phyloP scores from a whole-genome alignment of 2,888 invertebrate genomes.

The Hirtodrosophila cameraria region DNA sequence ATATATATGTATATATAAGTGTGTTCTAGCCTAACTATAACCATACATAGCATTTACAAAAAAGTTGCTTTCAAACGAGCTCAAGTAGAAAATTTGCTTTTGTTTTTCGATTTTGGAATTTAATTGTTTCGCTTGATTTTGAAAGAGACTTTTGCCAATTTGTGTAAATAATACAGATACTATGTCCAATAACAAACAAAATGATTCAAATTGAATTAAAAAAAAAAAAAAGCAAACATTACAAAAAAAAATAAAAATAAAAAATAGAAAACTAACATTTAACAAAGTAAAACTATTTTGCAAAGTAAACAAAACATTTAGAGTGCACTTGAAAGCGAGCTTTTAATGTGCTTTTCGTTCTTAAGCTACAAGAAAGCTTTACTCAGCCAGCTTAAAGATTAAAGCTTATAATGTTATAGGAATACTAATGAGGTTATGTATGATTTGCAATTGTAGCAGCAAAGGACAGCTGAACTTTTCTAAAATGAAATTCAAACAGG shows the following conservation, averaged over 20 bases:
- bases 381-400: slow-evolving; percentile 31
- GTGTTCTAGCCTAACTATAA: slow-evolving; percentile 29
- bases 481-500: background rate
- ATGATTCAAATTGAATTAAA: slow-evolving; percentile 20
- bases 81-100: slow-evolving; percentile 14
- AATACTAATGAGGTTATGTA: slow-evolving; percentile 5
- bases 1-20: slow-evolving; percentile 4
- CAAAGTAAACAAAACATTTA: slow-evolving; percentile 20
- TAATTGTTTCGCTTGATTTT: slow-evolving; percentile 13
- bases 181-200: slow-evolving; percentile 28
- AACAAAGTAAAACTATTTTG: slow-evolving; percentile 21
- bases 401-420: slow-evolving; percentile 8
- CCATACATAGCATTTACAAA: slow-evolving; percentile 23
- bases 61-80: slow-evolving; percentile 46
- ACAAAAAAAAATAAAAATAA: slow-evolving; percentile 1
- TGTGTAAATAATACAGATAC: slow-evolving; percentile 6
- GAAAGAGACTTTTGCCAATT: slow-evolving; percentile 39
- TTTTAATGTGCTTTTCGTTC: slow-evolving; percentile 31
- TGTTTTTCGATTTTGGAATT: slow-evolving; percentile 8
- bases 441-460: slow-evolving; percentile 6
- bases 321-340: slow-evolving; percentile 28
- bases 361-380: slow-evolving; percentile 40
- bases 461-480: slow-evolving; percentile 8
- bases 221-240: slow-evolving; percentile 16
- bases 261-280: background rate